Evolutionary conservation across 2,113 vertebrate species (phyloP).

Genomic region (Merops nubicus): DNA sequence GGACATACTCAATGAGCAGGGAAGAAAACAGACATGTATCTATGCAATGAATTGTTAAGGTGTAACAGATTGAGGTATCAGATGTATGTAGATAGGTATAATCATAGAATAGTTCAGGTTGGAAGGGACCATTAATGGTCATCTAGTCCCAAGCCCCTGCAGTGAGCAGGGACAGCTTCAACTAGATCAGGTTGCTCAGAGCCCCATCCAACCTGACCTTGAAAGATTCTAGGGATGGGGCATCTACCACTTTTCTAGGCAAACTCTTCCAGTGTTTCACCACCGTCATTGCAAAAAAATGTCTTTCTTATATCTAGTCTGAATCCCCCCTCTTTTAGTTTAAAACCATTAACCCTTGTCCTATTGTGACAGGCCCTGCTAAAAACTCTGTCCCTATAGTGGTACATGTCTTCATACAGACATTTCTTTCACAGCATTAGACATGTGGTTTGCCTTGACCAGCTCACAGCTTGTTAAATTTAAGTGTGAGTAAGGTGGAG

Average conservation of each 20-base stretch:
- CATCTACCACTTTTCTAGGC: neutral
- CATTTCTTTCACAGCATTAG: neutral
- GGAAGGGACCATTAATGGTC: neutral
- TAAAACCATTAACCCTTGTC: neutral
- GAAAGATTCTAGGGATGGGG: neutral
- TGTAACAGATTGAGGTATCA: accelerated
- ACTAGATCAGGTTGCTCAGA: neutral
- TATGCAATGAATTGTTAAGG: neutral
- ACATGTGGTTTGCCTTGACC: neutral
- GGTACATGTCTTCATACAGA: neutral
- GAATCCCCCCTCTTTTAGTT: neutral
- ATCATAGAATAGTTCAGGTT: neutral
- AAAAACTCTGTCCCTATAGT: neutral
- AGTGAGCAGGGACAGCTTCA: neutral
- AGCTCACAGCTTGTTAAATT: neutral
- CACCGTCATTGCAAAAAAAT: neutral
- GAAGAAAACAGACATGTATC: neutral
- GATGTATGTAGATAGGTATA: neutral
- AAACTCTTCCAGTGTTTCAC: neutral
- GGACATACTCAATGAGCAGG: neutral
- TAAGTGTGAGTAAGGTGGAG: neutral
- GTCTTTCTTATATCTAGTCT: neutral
- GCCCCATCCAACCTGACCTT: neutral
- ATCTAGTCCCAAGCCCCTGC: neutral
- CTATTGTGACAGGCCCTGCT: neutral